Evolutionary conservation across 2,113 vertebrate species (phyloP).

Genomic region (Phyllostomus hastatus): DNA sequence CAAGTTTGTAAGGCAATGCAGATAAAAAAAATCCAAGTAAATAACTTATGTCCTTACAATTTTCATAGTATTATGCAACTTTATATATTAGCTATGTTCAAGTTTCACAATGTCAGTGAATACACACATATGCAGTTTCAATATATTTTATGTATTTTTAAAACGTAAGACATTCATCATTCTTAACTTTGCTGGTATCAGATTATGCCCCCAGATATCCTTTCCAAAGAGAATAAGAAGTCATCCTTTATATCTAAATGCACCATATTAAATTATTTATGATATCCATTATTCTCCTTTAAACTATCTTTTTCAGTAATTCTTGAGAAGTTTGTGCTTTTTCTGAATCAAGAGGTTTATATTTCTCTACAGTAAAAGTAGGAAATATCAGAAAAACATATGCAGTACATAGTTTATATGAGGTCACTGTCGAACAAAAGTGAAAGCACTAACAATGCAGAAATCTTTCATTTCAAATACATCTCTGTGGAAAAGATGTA

Average conservation of each 20-base stretch:
- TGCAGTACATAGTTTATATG: neutral
- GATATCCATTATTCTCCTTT: neutral
- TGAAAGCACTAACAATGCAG: neutral
- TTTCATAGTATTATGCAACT: neutral
- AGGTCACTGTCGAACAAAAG: neutral
- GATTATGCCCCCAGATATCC: neutral
- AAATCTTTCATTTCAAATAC: neutral
- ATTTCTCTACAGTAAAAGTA: neutral
- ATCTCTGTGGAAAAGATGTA: neutral
- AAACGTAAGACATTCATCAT: neutral
- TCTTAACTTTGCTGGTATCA: neutral
- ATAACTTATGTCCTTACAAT: neutral
- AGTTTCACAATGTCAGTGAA: neutral
- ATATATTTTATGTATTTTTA: neutral
- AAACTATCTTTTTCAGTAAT: neutral
- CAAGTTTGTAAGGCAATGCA: slow-evolving; percentile 27
- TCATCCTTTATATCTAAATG: neutral
- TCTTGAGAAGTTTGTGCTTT: neutral
- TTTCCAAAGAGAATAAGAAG: neutral
- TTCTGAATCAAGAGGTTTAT: neutral
- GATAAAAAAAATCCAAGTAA: neutral
- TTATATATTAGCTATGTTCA: neutral
- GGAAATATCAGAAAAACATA: neutral
- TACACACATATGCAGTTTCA: neutral
- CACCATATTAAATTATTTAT: neutral